Percentiles rank a stretch among this genome's conserved stretches.
Evolutionary conservation across 30 jellyfish, hydroid and myxozoan species (phyloP).

Genomic region (Rhopilema esculentum): DNA sequence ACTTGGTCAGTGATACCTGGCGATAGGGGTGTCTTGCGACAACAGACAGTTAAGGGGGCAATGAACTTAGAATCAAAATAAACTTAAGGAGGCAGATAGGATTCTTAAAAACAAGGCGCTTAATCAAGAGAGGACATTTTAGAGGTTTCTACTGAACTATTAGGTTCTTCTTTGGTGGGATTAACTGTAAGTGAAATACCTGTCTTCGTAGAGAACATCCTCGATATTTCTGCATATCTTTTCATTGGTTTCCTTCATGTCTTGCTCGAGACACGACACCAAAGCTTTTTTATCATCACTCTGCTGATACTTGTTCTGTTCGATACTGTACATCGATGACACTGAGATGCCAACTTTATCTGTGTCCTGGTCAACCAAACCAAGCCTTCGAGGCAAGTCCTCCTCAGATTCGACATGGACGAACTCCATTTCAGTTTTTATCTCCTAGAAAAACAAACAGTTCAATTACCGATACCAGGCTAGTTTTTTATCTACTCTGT

Average conservation of each 20-base stretch:
- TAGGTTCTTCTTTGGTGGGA: too few species aligned
- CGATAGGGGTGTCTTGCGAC: too few species aligned
- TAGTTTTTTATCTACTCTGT: too few species aligned
- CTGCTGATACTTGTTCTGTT: conserved; percentile 55
- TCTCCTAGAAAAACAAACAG: conserved; percentile 36
- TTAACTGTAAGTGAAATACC: too few species aligned
- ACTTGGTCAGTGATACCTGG: too few species aligned
- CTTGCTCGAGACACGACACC: conserved; percentile 63
- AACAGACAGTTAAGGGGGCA: too few species aligned
- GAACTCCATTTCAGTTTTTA: conserved; percentile 87
- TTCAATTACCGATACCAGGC: not conserved
- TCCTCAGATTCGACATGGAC: conserved; percentile 82
- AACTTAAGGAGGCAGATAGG: too few species aligned
- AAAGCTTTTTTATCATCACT: conserved; percentile 62
- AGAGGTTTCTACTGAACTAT: too few species aligned
- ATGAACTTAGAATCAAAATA: too few species aligned
- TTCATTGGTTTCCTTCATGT: conserved; percentile 76
- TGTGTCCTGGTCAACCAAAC: conserved; percentile 49
- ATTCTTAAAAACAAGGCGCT: too few species aligned
- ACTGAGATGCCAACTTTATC: conserved; percentile 91
- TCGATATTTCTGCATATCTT: conserved; percentile 86
- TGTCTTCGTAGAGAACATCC: conserved; percentile 70
- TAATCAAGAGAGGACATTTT: too few species aligned
- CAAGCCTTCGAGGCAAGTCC: conserved; percentile 82
- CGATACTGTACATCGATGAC: conserved; percentile 70